Base-by-base conservation (phyloP, 2,113 vertebrate genomes). In the Erinaceus europaeus region DNA sequence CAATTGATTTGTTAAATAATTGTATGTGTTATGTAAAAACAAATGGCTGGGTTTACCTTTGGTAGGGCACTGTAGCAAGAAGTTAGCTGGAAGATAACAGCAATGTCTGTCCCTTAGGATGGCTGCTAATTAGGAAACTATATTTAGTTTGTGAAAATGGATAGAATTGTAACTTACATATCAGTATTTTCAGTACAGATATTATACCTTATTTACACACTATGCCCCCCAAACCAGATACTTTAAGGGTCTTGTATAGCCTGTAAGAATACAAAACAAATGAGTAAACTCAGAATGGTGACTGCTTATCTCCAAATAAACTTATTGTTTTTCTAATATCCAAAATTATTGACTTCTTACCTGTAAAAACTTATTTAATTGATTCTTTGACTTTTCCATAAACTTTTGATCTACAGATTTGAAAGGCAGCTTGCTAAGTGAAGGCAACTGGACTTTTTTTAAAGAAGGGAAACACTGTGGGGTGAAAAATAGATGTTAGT, bases 351-450 rank as follows among this genome's bases (percentile, higher is more conserved):
- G 65, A 6, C 65, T 90, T 34, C 96, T 98, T 97, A 99, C 99
- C 98, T 99, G 98, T 90, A 99, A 97, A 95, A 99, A 99, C 86
- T 97, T 98, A 97, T 99, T 99, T 93, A 99, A 98, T 93, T 99
- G 99, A 62, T 97, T 99, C 97, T 98, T 99, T 91, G 99, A 99
- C 96, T 99, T 99, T 83, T 99, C 99, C 93, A 99, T 96, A 92
- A 99, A 99, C 93, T 99, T 99, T 93, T 99, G 99, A 97, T 99
- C 99, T 86, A 99, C 84, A 69, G 99, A 99, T 97, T 99, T 99
- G 97, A 99, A 99, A 91, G 99, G 99, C 92, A 99, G 98, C 96
- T 99, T 99, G 95, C 99, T 99, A 92, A 99, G 97, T 9, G 99
- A 99, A 86, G 99, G 99, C 95, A 99, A 96, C 97, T 99, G 99